phyloP scores from a whole-genome alignment of 2,797 vertebrate species.

The Myotis findleyi region DNA sequence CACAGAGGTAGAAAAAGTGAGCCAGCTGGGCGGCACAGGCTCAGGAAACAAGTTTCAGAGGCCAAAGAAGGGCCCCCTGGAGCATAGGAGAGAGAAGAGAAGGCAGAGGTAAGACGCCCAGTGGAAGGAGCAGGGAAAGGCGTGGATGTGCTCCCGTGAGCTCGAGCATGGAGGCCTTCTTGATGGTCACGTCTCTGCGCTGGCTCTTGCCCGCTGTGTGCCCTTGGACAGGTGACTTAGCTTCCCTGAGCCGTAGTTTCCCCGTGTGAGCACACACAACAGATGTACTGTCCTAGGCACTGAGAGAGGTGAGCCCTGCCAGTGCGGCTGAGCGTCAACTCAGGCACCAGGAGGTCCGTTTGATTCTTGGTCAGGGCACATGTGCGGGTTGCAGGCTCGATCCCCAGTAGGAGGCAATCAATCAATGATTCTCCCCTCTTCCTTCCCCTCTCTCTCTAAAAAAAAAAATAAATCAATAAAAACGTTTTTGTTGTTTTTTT shows the following conservation, averaged over 20 bases:
- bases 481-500: no score
- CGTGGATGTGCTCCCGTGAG: not conserved
- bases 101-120: not conserved
- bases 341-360: no score
- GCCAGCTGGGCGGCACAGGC: not conserved
- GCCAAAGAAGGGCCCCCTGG: not conserved
- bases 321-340: no score
- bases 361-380: no score
- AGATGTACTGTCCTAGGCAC: not conserved
- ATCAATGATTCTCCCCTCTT: no score
- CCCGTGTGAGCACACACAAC: not conserved
- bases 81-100: not conserved
- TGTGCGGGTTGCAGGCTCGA: no score
- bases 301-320: not conserved
- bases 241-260: not conserved
- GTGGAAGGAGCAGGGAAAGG: not conserved
- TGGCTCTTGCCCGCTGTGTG: not conserved
- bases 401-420: no score
- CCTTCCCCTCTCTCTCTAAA: no score
- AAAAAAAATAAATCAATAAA: no score
- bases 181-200: not conserved
- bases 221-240: not conserved
- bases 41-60: not conserved
- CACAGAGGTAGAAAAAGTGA: not conserved
- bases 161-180: not conserved